Evolutionary conservation across 1,140 invertebrate genomes (phyloP), one percentile per base, ranked within the genome.

Genomic region (Drosophila kurseongensis): DNA sequence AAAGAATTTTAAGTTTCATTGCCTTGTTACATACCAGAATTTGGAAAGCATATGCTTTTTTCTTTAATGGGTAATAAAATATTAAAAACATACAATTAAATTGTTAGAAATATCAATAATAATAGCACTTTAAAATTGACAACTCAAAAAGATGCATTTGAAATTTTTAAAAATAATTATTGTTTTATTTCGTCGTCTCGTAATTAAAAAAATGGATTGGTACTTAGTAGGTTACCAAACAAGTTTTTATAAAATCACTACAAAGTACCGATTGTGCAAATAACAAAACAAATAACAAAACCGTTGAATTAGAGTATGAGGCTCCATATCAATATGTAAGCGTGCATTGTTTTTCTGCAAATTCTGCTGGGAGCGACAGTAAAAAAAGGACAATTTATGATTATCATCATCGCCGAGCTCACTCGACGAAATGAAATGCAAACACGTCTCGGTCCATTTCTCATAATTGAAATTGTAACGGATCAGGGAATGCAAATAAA

Each of bases 381-480:
- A 57, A 69, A 71, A 72, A 69, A 48, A 40, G 16, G 47, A 12
- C 66, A 27, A 50, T 72, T 75, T 65, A 63, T 75, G 62, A 57
- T 63, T 75, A 71, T 57, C 69, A 74, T 66, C 60, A 54, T 32
- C 52, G 55, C 45, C 51, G 68, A 41, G 52, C 40, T 52, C 50
- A 16, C 32, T 63, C 73, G 50, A 51, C 40, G 71, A 75, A 75
- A 75, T 75, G 60, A 75, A 75, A 75, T 75, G 71, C 72, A 75
- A 75, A 75, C 73, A 75, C 71, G 54, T 54, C 52, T 52, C 72
- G 59, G 50, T 27, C 71, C 71, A 75, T 75, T 75, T 66, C 52
- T 75, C 72, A 75, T 72, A 72, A 72, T 75, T 75, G 73, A 75
- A 75, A 75, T 75, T 75, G 73, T 75, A 75, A 72, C 68, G 68